Base-by-base conservation (phyloP, 64 coral and sea anemone genomes). In the Trachythela sp. region DNA sequence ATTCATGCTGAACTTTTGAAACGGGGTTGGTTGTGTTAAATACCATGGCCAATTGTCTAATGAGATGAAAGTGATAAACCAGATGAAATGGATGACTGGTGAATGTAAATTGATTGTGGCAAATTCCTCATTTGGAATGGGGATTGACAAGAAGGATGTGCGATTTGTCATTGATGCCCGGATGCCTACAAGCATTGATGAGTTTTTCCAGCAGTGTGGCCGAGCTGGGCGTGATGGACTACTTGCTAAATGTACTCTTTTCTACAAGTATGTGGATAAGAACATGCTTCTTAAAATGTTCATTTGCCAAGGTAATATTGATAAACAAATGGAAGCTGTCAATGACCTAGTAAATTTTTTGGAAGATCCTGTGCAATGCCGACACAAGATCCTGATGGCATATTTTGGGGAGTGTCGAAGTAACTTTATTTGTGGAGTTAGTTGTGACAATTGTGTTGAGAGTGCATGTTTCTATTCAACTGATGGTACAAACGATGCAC, bases 131-230 rank as follows among this genome's bases (percentile, higher is more conserved):
- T 92, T 92, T 88, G 91, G 86, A 10, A 84, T 92, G 86, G 87
- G 91, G n/a, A 92, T 92, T 43, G 86, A 92, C 40, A 92, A 92
- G 37, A 36, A 40, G 1, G 41, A 85, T 92, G 91, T 92, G 8
- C 56, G 86, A 70, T 92, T 27, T 92, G 86, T 88, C 39, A 38
- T 92, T 24, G 86, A 92, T 92, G 86, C 86, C 1, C 35, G 38
- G 20, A 6, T 88, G 41, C 91, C 85, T 41, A 88, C 85, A 17
- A 80, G 50, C 10, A 39, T 92, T 20, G 86, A 92, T 36, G 91
- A 92, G 29, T 92, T 88, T 48, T 88, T 84, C n/a, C 91, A 92
- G 39, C 91, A 92, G 52, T 92, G 91, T 85, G 91, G 91, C 15
- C 71, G 91, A 13, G 91, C 91, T 39, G 90, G 90, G 6, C 38